Conservation (phyloP, 1,140 invertebrate species). For the Episyrphus balteatus region DNA sequence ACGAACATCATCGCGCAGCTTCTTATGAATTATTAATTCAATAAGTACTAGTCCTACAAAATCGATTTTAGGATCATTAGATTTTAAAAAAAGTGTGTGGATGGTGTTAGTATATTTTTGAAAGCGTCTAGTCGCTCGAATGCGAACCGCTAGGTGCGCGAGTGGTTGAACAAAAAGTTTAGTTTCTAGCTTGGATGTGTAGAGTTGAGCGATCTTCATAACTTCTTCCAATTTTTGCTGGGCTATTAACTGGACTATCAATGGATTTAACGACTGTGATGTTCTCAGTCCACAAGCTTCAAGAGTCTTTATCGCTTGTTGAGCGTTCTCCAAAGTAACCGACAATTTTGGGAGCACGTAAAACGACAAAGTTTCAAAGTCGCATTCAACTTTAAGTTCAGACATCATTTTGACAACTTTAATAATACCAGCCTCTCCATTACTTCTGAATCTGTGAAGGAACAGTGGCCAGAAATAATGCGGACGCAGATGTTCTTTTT, state of each 20-base stretch:
- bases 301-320: conserved; percentile 27
- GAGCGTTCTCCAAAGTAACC: conserved; percentile 28
- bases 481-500: conserved; percentile 20
- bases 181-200: conserved; percentile 23
- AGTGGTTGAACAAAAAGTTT: conserved; percentile 13
- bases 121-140: conserved; percentile 24
- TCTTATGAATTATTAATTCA: conserved; percentile 19
- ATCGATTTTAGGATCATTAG: conserved; percentile 15
- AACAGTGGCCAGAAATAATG: conserved; percentile 35
- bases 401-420: conserved; percentile 33
- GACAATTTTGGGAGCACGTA: conserved; percentile 35
- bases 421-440: conserved; percentile 23
- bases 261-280: conserved; percentile 19
- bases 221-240: conserved; percentile 21
- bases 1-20: conserved; percentile 15
- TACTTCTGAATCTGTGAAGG: conserved; percentile 12
- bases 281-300: conserved; percentile 26
- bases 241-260: conserved; percentile 34
- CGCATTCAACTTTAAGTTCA: conserved; percentile 30
- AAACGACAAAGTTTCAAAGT: conserved; percentile 35
- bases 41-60: conserved; percentile 23
- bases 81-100: conserved; percentile 13
- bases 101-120: conserved; percentile 17
- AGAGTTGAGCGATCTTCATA: conserved; percentile 19
- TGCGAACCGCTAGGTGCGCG: conserved; percentile 15